These are phyloP conservation scores for Villa cingulata DNA, from an alignment of 2,888 invertebrate species.

Conservation along the genomic window DNA sequence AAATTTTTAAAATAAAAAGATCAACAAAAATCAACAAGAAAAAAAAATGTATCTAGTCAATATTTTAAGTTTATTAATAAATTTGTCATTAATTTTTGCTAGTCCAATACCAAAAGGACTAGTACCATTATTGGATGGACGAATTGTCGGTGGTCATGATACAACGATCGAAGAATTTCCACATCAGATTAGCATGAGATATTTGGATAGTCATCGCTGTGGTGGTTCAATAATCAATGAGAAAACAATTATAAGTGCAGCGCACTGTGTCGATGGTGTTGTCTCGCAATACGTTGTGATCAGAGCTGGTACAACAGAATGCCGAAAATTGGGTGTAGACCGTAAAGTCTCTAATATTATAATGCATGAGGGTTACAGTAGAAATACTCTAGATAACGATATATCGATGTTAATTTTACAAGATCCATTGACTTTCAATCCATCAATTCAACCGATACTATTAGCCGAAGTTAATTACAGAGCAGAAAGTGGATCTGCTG, in stretches of 20 bases:
- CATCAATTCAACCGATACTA: slow-evolving; percentile 30
- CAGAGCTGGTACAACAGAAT: slow-evolving; percentile 38
- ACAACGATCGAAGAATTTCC: slow-evolving; percentile 12
- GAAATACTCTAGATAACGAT: slow-evolving; percentile 37
- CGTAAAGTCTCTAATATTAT: background rate
- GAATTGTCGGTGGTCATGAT: slow-evolving; percentile 15
- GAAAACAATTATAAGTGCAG: slow-evolving; percentile 39
- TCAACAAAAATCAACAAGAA: too few species aligned
- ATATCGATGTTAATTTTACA: slow-evolving; percentile 39
- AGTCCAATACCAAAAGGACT: slow-evolving; percentile 3
- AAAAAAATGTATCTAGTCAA: background rate
- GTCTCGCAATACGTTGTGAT: background rate
- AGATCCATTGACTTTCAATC: slow-evolving; percentile 30
- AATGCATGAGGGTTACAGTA: slow-evolving; percentile 36
- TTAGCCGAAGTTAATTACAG: slow-evolving; percentile 11
- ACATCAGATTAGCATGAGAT: slow-evolving; percentile 10
- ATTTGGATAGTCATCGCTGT: slow-evolving; percentile 35
- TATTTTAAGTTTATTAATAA: background rate
- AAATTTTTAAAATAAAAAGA: background rate
- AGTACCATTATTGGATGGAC: slow-evolving; percentile 10
- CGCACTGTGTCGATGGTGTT: slow-evolving; percentile 37
- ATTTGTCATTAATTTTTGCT: background rate
- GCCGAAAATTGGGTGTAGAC: slow-evolving; percentile 10
- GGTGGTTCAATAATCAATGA: slow-evolving; percentile 39
- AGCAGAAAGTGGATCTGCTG: background rate